These are phyloP conservation scores for Bombus superbus DNA, from an alignment of 1,140 invertebrate genomes.

Conservation along the genomic window DNA sequence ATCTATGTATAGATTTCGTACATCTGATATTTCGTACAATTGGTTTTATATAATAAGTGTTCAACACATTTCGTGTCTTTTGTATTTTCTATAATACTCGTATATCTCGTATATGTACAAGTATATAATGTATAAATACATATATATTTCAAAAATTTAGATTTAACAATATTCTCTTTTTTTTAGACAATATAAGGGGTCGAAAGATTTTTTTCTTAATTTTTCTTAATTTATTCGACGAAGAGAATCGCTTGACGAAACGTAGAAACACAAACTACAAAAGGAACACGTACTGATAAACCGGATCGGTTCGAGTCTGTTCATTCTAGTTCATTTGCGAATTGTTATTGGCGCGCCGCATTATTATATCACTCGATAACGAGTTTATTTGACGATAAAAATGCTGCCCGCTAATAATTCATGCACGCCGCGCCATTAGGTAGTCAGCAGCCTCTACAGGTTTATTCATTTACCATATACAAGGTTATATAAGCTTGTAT, in stretches of 20 bases:
- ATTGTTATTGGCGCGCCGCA: not conserved
- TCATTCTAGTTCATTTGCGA: conserved; percentile 17
- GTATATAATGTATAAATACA: too few relatives aligned
- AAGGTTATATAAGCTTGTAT: too few relatives aligned
- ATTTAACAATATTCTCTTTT: too few relatives aligned
- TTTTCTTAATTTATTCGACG: not conserved
- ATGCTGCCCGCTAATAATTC: not conserved
- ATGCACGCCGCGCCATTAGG: not conserved
- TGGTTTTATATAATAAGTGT: too few relatives aligned
- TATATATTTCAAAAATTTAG: too few relatives aligned
- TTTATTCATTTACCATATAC: not conserved
- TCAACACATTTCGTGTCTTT: too few relatives aligned
- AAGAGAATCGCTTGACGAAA: not conserved
- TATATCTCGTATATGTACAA: too few relatives aligned
- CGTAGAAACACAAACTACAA: not conserved
- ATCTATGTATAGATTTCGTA: too few relatives aligned
- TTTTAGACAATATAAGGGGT: too few relatives aligned
- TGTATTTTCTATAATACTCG: too few relatives aligned
- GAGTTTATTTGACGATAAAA: conserved; percentile 10
- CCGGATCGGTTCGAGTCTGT: conserved; percentile 22
- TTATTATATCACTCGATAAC: conserved; percentile 19
- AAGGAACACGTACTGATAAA: not conserved
- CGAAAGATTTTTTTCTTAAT: not conserved
- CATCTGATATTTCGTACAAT: too few relatives aligned
- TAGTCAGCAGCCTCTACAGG: not conserved